Conservation (phyloP, 2,888 invertebrate species). For the Sphaerophoria rueppellii region DNA sequence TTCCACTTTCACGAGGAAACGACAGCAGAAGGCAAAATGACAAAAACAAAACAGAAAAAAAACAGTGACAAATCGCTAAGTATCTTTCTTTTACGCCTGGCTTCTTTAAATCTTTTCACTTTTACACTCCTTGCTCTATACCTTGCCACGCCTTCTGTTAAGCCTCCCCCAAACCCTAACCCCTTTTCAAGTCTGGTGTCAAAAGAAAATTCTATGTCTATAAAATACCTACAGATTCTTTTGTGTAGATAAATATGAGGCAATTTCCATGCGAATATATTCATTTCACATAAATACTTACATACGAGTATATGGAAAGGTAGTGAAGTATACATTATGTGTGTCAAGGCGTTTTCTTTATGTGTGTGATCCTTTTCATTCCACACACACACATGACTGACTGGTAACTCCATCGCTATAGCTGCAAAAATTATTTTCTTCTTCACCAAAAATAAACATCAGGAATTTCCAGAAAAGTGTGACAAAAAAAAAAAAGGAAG, state of each 20-base stretch:
- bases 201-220: slow-evolving; percentile 43
- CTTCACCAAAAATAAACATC: background rate
- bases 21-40: no score
- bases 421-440: no score
- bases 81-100: background rate
- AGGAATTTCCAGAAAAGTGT: background rate
- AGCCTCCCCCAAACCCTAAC: background rate
- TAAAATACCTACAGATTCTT: slow-evolving; percentile 18
- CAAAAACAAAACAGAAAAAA: background rate
- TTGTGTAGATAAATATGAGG: slow-evolving; percentile 22
- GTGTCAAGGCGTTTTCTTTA: slow-evolving; percentile 35
- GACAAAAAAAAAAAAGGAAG: background rate
- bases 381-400: slow-evolving; percentile 6
- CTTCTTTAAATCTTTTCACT: background rate
- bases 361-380: slow-evolving; percentile 36
- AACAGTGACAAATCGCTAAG: slow-evolving; percentile 23
- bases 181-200: slow-evolving; percentile 1
- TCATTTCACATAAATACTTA: background rate
- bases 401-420: no score
- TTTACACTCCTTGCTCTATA: background rate
- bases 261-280: slow-evolving; percentile 46
- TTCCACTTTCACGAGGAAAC: no score
- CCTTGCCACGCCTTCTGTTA: no score
- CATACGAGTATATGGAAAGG: no score
- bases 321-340: background rate